phyloP scores from a whole-genome alignment of 2,113 vertebrate genomes.

The Trichechus manatus region DNA sequence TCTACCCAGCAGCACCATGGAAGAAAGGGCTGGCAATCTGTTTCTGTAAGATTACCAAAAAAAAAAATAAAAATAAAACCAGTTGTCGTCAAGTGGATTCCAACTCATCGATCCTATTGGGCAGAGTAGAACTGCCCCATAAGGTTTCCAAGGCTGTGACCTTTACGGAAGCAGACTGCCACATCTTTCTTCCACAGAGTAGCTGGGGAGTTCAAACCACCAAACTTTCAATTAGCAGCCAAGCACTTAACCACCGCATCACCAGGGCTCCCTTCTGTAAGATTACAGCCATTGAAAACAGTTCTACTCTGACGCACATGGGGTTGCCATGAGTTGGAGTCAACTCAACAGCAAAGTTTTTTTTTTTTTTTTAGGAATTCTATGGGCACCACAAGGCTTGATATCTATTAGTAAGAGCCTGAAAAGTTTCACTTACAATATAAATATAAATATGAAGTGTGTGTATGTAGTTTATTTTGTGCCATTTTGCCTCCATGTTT shows the following conservation, averaged over 20 bases:
- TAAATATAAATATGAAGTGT: neutral
- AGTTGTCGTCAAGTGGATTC: neutral
- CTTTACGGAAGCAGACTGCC: neutral
- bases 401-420: neutral
- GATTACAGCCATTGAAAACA: neutral
- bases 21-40: neutral
- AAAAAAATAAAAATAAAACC: too few relatives aligned
- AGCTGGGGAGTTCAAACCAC: neutral
- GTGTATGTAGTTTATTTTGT: neutral
- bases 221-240: neutral
- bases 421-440: conserved; percentile 20
- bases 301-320: neutral
- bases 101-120: neutral
- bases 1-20: neutral
- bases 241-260: neutral
- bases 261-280: neutral
- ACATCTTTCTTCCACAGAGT: neutral
- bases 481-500: conserved; percentile 40
- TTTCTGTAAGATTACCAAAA: too few relatives aligned
- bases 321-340: too few relatives aligned
- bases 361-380: neutral
- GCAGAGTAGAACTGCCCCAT: neutral
- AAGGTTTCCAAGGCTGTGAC: neutral
- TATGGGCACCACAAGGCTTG: neutral
- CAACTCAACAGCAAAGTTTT: too few relatives aligned